A percentile compares a stretch with the other conserved stretches of the same genome.
These are phyloP conservation scores for Tromatobia lineatoria DNA, from an alignment of 2,888 invertebrate species.

Conservation along the genomic window DNA sequence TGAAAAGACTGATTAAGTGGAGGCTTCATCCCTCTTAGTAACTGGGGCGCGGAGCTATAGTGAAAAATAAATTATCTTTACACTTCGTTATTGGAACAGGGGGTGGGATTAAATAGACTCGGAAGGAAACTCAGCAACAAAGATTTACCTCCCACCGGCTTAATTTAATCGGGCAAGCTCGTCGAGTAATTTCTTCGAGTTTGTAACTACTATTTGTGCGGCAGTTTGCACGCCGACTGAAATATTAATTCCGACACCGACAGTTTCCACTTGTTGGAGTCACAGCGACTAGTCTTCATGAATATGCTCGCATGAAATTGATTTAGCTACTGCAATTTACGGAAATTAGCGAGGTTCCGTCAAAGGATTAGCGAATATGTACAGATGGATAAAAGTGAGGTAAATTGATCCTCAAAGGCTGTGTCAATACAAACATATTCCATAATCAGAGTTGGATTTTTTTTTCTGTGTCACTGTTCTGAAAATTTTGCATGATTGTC, in stretches of 20 bases:
- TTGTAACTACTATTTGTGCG: background rate
- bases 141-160: background rate
- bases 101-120: conserved; percentile 16
- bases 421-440: too few species aligned
- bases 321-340: background rate
- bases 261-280: conserved; percentile 1
- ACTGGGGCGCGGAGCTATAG: background rate
- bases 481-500: too few species aligned
- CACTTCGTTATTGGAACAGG: conserved; percentile 7
- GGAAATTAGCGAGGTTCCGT: background rate
- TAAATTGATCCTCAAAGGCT: background rate
- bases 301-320: conserved; percentile 1
- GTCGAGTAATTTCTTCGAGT: conserved; percentile 23
- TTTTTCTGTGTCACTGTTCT: too few species aligned
- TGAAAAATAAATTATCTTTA: conserved; percentile 21
- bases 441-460: too few species aligned
- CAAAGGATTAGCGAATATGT: background rate
- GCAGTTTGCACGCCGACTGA: background rate
- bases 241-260: conserved; percentile 13
- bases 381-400: background rate
- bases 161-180: conserved; percentile 43
- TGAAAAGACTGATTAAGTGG: background rate
- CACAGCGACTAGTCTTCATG: background rate
- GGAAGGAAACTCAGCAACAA: background rate
- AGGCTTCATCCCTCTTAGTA: background rate